phyloP scores from a whole-genome alignment of 1,140 invertebrate genomes.

The Neuroterus valhalla region DNA sequence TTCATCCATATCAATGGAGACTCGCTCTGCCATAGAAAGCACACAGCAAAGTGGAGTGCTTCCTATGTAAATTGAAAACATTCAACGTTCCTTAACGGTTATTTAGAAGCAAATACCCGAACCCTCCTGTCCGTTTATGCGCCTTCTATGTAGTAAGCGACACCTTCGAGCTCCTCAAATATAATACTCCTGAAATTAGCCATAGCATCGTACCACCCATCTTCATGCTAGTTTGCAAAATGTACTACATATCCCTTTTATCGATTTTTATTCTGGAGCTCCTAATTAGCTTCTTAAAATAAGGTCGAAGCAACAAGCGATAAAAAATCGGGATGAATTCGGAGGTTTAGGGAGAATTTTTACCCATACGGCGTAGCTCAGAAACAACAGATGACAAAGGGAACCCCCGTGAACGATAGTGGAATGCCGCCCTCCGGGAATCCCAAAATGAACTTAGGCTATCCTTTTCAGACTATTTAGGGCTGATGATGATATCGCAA shows the following conservation, averaged over 20 bases:
- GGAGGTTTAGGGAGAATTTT: too few relatives aligned
- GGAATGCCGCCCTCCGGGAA: too few relatives aligned
- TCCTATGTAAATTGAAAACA: slow-evolving; percentile 67
- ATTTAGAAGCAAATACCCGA: slow-evolving; percentile 62
- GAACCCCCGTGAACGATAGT: too few relatives aligned
- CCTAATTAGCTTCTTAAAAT: neutral
- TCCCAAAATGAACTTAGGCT: too few relatives aligned
- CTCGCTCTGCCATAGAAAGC: neutral
- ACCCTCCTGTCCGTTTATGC: slow-evolving; percentile 43
- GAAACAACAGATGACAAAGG: too few relatives aligned
- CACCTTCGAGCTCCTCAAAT: slow-evolving; percentile 44
- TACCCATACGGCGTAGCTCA: too few relatives aligned
- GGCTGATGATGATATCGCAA: too few relatives aligned
- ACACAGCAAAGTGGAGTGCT: slow-evolving; percentile 54
- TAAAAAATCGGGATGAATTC: too few relatives aligned
- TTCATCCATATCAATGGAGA: slow-evolving; percentile 22
- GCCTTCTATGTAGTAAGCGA: slow-evolving; percentile 39
- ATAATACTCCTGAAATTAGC: slow-evolving; percentile 51
- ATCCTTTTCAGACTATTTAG: too few relatives aligned
- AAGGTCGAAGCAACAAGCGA: too few relatives aligned
- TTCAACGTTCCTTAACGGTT: slow-evolving; percentile 63
- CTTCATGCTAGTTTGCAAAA: neutral
- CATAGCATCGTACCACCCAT: slow-evolving; percentile 12
- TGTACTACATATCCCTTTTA: neutral
- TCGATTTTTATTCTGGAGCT: slow-evolving; percentile 4